These are phyloP conservation scores for Drosophila rubida DNA, from an alignment of 2,888 invertebrate genomes.

Conservation along the genomic window DNA sequence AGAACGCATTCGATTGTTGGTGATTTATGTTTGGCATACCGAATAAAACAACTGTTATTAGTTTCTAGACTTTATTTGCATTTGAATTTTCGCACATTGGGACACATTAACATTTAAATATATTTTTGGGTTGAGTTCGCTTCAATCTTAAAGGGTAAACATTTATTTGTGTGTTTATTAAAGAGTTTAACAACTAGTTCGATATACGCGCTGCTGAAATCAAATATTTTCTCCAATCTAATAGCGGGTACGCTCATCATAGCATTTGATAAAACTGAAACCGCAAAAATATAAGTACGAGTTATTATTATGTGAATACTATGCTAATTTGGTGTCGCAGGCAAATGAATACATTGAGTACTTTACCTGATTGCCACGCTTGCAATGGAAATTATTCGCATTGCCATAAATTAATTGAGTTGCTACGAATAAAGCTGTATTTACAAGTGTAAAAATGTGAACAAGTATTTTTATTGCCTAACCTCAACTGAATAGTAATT, in stretches of 20 bases:
- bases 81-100: constrained; percentile 23
- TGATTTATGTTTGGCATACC: no score
- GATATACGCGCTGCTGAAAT: background rate
- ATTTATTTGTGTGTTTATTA: constrained; percentile 2
- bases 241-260: constrained; percentile 60
- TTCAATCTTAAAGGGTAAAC: constrained; percentile 9
- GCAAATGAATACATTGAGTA: background rate
- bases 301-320: background rate
- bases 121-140: constrained; percentile 5
- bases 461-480: background rate
- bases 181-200: background rate
- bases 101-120: constrained; percentile 28
- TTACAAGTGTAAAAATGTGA: background rate
- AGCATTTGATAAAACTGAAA: constrained; percentile 63
- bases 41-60: background rate
- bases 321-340: constrained; percentile 19
- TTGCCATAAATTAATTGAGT: constrained; percentile 11
- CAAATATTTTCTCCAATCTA: constrained; percentile 28
- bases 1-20: no score
- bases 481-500: constrained; percentile 11
- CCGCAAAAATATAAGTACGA: background rate
- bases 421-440: constrained; percentile 11
- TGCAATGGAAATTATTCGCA: background rate
- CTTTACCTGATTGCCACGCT: constrained; percentile 23
- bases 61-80: constrained; percentile 31